Evolutionary conservation across 2,113 vertebrate species (phyloP), one percentile per base, ranked within the genome.

Genomic region (Macquaria ambigua): DNA sequence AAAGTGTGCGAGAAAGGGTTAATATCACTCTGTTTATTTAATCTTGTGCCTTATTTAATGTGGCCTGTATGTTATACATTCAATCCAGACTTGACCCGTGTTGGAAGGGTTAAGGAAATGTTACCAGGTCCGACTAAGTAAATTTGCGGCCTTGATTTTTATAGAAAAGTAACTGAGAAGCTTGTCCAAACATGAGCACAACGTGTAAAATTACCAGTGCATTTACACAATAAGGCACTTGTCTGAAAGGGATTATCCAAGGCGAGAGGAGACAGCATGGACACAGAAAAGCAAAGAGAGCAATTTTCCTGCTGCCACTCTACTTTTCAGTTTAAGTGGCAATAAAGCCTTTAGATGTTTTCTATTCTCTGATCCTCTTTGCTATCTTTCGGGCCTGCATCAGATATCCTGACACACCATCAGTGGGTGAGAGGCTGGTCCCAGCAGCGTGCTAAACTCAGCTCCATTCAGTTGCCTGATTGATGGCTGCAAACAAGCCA

Each of bases 301-400:
- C 81, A 68, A 77, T 88, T 68, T 78, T 52, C 55, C 25, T 63
- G 58, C 46, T 23, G 52, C 77, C 50, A 64, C n/a, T 59, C 50
- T 34, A 46, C 77, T 74, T 76, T 74, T 77, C 41, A 21, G 46
- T 80, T 62, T 59, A 85, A 82, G 70, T 72, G 78, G 58, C 74
- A 61, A 81, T 85, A 78, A 88, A 69, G 58, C 84, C 67, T 66
- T 83, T 89, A 86, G 83, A 83, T 79, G 79, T 89, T 79, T 80
- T 89, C 80, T 81, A 53, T 79, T 85, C 83, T 74, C 39, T 39
- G 55, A 69, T 78, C 31, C 77, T 74, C 68, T 50, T 74, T 62
- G 68, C 76, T 62, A 74, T 90, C 84, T 82, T 76, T 50, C 1
- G 15, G 61, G 79, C 80, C 77, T 3, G 74, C 75, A 81, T 90